Evolutionary conservation across 2,113 vertebrate genomes (phyloP).

Genomic region (Gavia stellata): DNA sequence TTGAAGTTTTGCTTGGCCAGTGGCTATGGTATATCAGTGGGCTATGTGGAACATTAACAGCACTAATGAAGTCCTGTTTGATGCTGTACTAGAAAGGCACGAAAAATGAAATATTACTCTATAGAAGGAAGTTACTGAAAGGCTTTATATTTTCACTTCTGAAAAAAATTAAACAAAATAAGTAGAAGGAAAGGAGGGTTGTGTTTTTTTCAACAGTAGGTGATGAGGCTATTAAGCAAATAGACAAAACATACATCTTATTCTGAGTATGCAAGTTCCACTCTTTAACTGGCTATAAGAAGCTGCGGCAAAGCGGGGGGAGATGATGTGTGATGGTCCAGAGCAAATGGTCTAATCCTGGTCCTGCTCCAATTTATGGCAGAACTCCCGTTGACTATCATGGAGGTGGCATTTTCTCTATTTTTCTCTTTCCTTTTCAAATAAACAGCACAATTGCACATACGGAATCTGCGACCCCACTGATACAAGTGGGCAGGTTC

Average conservation of each 20-base stretch:
- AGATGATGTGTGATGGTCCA: background rate
- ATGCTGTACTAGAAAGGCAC: background rate
- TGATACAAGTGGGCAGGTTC: background rate
- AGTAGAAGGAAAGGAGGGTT: background rate
- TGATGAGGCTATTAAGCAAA: background rate
- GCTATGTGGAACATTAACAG: background rate
- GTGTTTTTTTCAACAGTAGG: background rate
- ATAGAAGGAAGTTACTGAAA: background rate
- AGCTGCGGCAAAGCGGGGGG: background rate
- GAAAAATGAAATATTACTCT: background rate
- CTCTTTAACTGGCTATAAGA: background rate
- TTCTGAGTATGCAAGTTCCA: background rate
- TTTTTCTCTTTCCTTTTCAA: background rate
- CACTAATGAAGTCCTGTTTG: constrained; percentile 25
- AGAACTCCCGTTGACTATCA: background rate
- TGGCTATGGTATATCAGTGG: background rate
- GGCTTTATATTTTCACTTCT: background rate
- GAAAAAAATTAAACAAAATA: background rate
- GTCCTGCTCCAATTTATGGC: background rate
- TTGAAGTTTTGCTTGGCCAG: constrained; percentile 48
- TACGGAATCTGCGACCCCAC: background rate
- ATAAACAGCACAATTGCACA: background rate
- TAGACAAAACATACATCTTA: background rate
- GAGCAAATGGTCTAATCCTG: background rate
- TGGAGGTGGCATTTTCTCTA: background rate